Evolutionary conservation across 1,140 invertebrate genomes (phyloP).

Genomic region (Drosophila bocqueti): DNA sequence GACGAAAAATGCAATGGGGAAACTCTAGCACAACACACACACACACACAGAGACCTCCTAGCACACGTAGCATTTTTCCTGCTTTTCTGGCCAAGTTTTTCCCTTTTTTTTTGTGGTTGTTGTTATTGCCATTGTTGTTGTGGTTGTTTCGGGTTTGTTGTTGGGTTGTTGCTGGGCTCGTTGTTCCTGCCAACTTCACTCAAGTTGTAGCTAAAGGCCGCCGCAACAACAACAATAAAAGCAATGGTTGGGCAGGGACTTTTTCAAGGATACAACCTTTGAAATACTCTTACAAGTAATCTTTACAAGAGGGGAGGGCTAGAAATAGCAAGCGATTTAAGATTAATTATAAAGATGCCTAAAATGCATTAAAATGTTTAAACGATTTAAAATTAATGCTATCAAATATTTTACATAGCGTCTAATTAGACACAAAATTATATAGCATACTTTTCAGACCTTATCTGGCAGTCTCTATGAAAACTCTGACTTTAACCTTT

Average conservation of each 20-base stretch:
- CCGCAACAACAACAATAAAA: conserved; percentile 62
- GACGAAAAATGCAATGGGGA: conserved; percentile 63
- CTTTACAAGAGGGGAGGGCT: too few relatives aligned
- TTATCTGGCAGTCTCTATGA: too few relatives aligned
- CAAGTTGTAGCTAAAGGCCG: conserved; percentile 75
- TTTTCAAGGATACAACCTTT: neutral
- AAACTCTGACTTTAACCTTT: neutral
- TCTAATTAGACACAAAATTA: neutral
- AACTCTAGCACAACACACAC: conserved; percentile 29
- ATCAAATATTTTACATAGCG: too few relatives aligned
- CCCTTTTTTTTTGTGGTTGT: conserved; percentile 38
- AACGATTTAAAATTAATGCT: too few relatives aligned
- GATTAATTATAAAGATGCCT: neutral
- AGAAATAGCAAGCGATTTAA: neutral
- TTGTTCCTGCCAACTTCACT: conserved; percentile 74
- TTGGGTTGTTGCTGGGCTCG: conserved; percentile 21
- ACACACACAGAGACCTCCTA: conserved; percentile 2
- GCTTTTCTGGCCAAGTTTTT: conserved; percentile 59
- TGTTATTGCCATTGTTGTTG: conserved; percentile 35
- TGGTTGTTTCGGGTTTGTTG: conserved; percentile 37
- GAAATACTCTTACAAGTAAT: conserved; percentile 1
- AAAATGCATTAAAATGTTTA: neutral
- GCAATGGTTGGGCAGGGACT: conserved; percentile 21
- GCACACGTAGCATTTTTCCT: conserved; percentile 38
- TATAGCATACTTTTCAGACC: neutral